Evolutionary conservation across 2,113 vertebrate species (phyloP), one percentile per base, ranked within the genome.

Genomic region (Sinosuthora webbiana): DNA sequence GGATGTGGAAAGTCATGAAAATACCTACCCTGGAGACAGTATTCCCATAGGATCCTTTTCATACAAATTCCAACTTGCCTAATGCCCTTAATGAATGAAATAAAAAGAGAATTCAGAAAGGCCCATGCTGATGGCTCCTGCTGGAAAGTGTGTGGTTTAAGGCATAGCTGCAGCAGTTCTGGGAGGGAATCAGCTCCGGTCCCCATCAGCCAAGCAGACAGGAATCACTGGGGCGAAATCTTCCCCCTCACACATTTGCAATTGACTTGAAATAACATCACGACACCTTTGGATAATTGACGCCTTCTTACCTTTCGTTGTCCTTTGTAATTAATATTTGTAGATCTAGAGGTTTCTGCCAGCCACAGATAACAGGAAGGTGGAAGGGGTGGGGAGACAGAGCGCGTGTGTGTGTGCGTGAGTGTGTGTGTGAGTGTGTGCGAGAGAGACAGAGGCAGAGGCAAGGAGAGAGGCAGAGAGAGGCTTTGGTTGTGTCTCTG

Each of bases 281-380:
- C 96, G 93, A 94, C 97, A 97, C 94, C 96, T 97, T 95, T 95
- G 97, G 97, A 98, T 98, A 98, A 98, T 97, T 97, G 95, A 97
- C 70, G 89, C 94, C 97, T 90, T 93, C 98, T 98, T 98, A 98
- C 98, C 98, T 98, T 98, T 90, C 89, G 93, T 94, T 95, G 97
- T 97, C 96, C 96, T 97, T 97, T 93, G 97, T 93, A 94, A 97
- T 98, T 97, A 98, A 97, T 98, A 98, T 97, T 97, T 97, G 97
- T 92, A 95, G 97, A 97, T 97, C 96, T 97, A 97, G 97, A 95
- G 97, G 97, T 96, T 91, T 97, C 97, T 97, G 94, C 77, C 79
- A 97, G 97, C 87, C 97, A 91, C 94, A 97, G 97, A 97, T 94
- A 93, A 96, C 89, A 95, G 84, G 94, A 97, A 69, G 93, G 96